Evolutionary conservation across 2,797 vertebrate species (phyloP).

Genomic region (Chaetodon trifasciatus): DNA sequence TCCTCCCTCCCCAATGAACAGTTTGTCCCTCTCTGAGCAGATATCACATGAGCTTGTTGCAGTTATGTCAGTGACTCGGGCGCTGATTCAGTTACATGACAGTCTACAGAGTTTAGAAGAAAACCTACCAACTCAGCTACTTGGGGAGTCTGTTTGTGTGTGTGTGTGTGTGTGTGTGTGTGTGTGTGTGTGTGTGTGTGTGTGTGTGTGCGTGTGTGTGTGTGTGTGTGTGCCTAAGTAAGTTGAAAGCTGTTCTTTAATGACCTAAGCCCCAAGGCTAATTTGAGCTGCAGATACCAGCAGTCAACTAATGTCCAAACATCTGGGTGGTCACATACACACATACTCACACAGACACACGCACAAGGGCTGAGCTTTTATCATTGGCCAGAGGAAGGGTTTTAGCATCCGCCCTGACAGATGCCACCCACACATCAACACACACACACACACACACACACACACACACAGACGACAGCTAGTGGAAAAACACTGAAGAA

Average conservation of each 20-base stretch:
- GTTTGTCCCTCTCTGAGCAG: slow-evolving; percentile 39
- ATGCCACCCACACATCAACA: slow-evolving; percentile 57
- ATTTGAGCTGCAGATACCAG: slow-evolving; percentile 74
- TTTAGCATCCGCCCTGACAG: slow-evolving; percentile 70
- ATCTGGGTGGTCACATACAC: slow-evolving; percentile 56
- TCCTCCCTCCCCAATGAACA: slow-evolving; percentile 5
- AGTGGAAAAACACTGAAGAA: slow-evolving; percentile 49
- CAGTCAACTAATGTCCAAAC: slow-evolving; percentile 75
- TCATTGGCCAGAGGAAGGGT: slow-evolving; percentile 73
- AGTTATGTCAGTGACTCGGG: slow-evolving; percentile 37
- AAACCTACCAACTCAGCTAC: slow-evolving; percentile 72
- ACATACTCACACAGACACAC: slow-evolving; percentile 29
- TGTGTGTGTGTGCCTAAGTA: slow-evolving; percentile 40
- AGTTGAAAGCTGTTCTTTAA: slow-evolving; percentile 73
- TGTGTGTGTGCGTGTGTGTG: neutral
- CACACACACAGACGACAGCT: slow-evolving; percentile 18
- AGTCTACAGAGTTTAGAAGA: slow-evolving; percentile 57
- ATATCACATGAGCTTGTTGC: slow-evolving; percentile 51
- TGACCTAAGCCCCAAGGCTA: slow-evolving; percentile 71
- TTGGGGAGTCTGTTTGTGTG: slow-evolving; percentile 40
- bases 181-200: neutral
- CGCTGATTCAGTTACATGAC: slow-evolving; percentile 54
- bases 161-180: slow-evolving; percentile 14
- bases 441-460: slow-evolving; percentile 33
- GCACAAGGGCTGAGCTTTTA: slow-evolving; percentile 62